These are phyloP conservation scores for Cyclophora albipunctata DNA, from an alignment of 2,888 invertebrate species.

Conservation along the genomic window DNA sequence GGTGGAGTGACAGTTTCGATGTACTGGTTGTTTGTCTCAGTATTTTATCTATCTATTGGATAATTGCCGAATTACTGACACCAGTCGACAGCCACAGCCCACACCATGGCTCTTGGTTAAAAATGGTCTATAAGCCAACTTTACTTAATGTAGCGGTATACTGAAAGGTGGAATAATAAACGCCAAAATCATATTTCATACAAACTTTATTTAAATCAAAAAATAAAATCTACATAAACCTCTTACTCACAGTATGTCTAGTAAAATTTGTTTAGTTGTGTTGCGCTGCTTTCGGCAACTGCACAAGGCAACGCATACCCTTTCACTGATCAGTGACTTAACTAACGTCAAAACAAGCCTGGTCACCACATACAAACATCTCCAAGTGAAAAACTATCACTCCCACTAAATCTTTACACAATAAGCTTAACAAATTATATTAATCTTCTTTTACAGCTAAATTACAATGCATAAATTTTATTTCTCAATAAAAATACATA, in stretches of 20 bases:
- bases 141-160: too few species aligned
- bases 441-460: constrained; percentile 68
- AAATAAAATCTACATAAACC: constrained; percentile 74
- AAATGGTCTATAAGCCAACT: too few species aligned
- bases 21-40: too few species aligned
- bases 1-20: too few species aligned
- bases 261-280: constrained; percentile 50
- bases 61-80: too few species aligned
- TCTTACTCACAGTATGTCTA: constrained; percentile 60
- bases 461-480: constrained; percentile 68
- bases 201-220: constrained; percentile 76
- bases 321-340: constrained; percentile 8
- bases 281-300: constrained; percentile 10
- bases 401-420: constrained; percentile 47
- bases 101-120: too few species aligned
- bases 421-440: constrained; percentile 72
- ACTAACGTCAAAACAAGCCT: too few species aligned
- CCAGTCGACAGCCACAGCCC: too few species aligned
- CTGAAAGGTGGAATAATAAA: too few species aligned
- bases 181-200: constrained; percentile 45
- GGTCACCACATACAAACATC: not conserved
- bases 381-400: constrained; percentile 5
- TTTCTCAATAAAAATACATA: constrained; percentile 66
- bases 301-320: constrained; percentile 23
- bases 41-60: too few species aligned